These are phyloP conservation scores for Heterochromis multidens DNA, from an alignment of 2,113 vertebrate genomes.

Conservation along the genomic window DNA sequence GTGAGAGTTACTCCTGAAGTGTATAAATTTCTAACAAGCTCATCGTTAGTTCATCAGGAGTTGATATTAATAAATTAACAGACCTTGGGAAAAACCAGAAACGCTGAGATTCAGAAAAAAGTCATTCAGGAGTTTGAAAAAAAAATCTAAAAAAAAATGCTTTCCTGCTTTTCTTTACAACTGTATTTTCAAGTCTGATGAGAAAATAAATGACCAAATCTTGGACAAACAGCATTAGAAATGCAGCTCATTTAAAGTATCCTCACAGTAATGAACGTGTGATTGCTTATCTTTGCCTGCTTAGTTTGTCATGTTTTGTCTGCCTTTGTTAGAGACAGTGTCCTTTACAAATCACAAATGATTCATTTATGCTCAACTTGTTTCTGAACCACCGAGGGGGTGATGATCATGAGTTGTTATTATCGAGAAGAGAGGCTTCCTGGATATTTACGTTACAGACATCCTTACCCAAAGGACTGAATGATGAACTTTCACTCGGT, in stretches of 20 bases:
- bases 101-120: not conserved
- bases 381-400: not conserved
- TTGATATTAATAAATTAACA: not conserved
- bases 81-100: not conserved
- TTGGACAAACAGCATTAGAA: not conserved
- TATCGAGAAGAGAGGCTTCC: not conserved
- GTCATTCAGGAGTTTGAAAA: not conserved
- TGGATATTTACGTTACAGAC: not conserved
- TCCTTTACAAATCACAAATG: not conserved
- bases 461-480: not conserved
- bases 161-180: not conserved
- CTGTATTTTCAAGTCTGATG: not conserved
- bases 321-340: not conserved
- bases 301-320: not conserved
- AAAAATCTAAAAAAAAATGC: not conserved
- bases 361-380: not conserved
- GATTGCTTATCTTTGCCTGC: not conserved
- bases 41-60: not conserved
- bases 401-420: not conserved
- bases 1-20: not conserved
- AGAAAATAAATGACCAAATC: not conserved
- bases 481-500: not conserved
- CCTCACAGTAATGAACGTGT: not conserved
- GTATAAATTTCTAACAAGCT: not conserved
- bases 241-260: not conserved